phyloP scores from a whole-genome alignment of 2,888 invertebrate species.

The Ceramica pisi region DNA sequence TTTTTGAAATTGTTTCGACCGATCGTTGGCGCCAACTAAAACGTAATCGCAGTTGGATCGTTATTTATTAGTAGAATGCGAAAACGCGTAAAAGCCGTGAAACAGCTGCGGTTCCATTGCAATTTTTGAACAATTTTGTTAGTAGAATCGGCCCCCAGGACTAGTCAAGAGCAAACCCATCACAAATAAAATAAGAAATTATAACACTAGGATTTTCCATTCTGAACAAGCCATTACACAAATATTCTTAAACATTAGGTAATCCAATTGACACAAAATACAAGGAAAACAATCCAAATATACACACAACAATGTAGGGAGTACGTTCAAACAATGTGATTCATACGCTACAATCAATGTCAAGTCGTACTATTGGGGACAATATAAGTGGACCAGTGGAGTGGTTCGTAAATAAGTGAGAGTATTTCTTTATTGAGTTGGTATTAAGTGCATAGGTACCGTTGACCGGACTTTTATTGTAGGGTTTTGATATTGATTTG shows the following conservation, averaged over 20 bases:
- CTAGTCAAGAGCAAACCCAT: no score
- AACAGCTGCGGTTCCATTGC: no score
- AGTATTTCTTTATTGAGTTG: background rate
- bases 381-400: conserved; percentile 15
- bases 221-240: background rate
- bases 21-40: no score
- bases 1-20: no score
- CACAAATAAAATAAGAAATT: no score
- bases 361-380: conserved; percentile 39
- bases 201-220: no score
- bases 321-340: conserved; percentile 28
- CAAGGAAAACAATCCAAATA: conserved; percentile 29
- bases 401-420: background rate
- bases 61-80: no score
- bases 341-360: conserved; percentile 49
- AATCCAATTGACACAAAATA: conserved; percentile 23
- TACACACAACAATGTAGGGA: conserved; percentile 2
- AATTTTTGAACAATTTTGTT: no score
- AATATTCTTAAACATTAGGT: background rate
- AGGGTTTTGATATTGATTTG: background rate
- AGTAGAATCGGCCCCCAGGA: no score
- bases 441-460: background rate
- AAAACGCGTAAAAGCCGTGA: no score
- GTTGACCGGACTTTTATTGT: background rate
- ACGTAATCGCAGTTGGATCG: no score